phyloP scores from a whole-genome alignment of 2,113 vertebrate genomes.

The Plestiodon gilberti region DNA sequence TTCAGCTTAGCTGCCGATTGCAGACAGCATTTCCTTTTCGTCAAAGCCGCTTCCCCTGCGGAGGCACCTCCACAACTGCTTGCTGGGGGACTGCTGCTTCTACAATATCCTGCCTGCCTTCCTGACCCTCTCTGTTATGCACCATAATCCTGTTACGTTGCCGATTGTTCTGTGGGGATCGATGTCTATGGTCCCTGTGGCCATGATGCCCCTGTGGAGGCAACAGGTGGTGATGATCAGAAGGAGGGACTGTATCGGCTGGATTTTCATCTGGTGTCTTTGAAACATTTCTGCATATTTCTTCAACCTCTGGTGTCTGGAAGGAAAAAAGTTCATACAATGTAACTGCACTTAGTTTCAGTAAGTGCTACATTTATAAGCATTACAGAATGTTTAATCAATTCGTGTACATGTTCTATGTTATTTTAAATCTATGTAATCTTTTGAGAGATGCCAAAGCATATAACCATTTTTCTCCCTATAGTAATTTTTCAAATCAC shows the following conservation, averaged over 20 bases:
- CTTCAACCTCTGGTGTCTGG: conserved; percentile 64
- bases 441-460: background rate
- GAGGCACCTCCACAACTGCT: conserved; percentile 38
- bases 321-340: conserved; percentile 32
- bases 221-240: background rate
- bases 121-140: conserved; percentile 28
- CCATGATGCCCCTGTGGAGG: conserved; percentile 6
- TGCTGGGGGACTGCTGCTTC: conserved; percentile 48
- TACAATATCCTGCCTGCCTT: conserved; percentile 48
- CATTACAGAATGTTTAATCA: background rate
- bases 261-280: conserved; percentile 21
- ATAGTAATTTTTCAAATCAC: background rate
- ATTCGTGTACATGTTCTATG: background rate
- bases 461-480: background rate
- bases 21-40: conserved; percentile 72
- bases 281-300: conserved; percentile 70
- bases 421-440: background rate
- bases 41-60: conserved; percentile 70
- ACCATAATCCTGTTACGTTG: conserved; percentile 32
- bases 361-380: background rate
- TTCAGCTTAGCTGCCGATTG: conserved; percentile 84
- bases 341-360: background rate
- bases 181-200: fast-evolving
- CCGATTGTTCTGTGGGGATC: background rate
- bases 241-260: conserved; percentile 1